A percentile compares a stretch with the other conserved stretches of the same genome.
phyloP scores from a whole-genome alignment of 2,113 vertebrate genomes.

The Rhizomys pruinosus region DNA sequence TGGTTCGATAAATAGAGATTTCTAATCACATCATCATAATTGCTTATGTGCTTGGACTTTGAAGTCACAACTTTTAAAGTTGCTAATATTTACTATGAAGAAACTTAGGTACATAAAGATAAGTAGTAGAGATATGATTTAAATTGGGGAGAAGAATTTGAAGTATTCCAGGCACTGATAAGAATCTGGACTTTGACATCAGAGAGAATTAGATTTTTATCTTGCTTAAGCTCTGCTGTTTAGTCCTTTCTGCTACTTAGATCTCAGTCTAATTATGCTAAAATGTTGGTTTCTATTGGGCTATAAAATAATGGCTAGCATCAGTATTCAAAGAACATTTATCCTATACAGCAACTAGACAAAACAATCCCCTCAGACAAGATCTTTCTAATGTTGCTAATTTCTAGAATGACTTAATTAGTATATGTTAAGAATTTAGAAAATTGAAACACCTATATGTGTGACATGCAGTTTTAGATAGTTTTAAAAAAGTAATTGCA shows the following conservation, averaged over 20 bases:
- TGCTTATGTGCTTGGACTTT: constrained; percentile 25
- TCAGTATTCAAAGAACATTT: too few relatives aligned
- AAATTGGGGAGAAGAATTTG: neutral
- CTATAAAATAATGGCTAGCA: constrained; percentile 4
- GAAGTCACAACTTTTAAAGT: constrained; percentile 10
- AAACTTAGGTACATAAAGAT: neutral
- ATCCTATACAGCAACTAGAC: neutral
- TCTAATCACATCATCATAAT: constrained; percentile 22
- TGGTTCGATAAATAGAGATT: neutral
- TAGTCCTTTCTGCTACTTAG: neutral
- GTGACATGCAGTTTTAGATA: neutral
- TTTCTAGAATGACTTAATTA: neutral
- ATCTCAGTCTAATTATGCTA: neutral
- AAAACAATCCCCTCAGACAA: neutral
- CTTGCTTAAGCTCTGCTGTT: constrained; percentile 8
- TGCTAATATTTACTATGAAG: constrained; percentile 30
- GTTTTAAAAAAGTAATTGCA: neutral
- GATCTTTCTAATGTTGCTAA: neutral
- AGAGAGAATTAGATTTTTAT: constrained; percentile 1
- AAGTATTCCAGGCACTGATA: neutral
- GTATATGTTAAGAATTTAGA: neutral
- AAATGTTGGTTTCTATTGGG: neutral
- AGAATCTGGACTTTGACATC: constrained; percentile 2
- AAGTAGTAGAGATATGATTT: constrained; percentile 10
- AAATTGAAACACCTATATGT: neutral